Conservation (phyloP, 1,140 invertebrate genomes). For the Zaprionus camerounensis region DNA sequence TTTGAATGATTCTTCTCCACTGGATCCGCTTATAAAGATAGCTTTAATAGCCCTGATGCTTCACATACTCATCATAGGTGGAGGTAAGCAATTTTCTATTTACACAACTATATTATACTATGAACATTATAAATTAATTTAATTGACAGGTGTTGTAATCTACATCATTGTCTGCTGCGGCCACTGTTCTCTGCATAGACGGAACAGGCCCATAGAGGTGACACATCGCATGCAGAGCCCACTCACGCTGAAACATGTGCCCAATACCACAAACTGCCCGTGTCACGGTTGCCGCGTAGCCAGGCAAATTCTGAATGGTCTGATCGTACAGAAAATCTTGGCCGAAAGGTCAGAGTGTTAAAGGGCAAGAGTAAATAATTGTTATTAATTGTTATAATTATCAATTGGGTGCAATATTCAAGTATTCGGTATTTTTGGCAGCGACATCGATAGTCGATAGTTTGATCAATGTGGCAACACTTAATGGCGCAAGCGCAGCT, state of each 20-base stretch:
- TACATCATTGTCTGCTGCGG: conserved; percentile 49
- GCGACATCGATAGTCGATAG: not conserved
- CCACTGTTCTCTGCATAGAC: conserved; percentile 5
- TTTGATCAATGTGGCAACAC: conserved; percentile 9
- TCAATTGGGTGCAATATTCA: not conserved
- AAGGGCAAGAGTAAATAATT: not conserved
- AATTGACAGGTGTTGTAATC: conserved; percentile 50
- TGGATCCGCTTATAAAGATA: conserved; percentile 31
- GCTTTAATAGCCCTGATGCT: conserved; percentile 48
- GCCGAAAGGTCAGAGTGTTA: conserved; percentile 4
- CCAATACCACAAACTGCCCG: conserved; percentile 48
- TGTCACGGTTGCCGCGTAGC: conserved; percentile 53
- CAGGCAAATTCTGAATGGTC: conserved; percentile 49
- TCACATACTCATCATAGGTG: conserved; percentile 52
- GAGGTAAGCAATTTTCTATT: conserved; percentile 35
- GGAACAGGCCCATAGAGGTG: conserved; percentile 6
- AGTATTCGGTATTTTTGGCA: not conserved
- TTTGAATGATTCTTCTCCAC: too few species aligned
- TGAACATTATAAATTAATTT: not conserved
- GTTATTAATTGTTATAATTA: not conserved
- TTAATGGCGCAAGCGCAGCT: conserved; percentile 15
- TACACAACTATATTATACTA: not conserved
- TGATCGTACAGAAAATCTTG: conserved; percentile 48
- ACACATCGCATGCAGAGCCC: conserved; percentile 31
- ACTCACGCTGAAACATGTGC: conserved; percentile 33